A percentile compares a stretch with the other conserved stretches of the same genome.
Conservation (phyloP, 2,113 vertebrate genomes). For the Megatriorchis doriae region DNA sequence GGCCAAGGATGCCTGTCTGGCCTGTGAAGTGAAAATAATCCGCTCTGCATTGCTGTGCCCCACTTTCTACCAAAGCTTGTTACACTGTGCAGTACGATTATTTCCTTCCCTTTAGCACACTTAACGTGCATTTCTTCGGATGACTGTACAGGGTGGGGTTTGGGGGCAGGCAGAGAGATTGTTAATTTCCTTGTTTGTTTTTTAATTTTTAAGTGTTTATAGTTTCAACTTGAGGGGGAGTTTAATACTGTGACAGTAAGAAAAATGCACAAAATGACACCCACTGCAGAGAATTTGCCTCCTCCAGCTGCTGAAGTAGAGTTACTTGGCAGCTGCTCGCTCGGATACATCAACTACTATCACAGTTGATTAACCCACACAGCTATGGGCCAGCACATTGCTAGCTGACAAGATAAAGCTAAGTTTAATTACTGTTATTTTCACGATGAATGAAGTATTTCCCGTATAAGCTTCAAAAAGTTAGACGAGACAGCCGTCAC, state of each 20-base stretch:
- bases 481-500: constrained; percentile 63
- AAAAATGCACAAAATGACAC: constrained; percentile 1
- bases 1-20: background rate
- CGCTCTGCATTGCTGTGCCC: background rate
- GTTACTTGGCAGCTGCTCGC: constrained; percentile 36
- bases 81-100: background rate
- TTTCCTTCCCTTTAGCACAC: background rate
- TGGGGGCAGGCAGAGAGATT: background rate
- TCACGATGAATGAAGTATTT: constrained; percentile 62
- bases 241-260: constrained; percentile 19
- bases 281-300: constrained; percentile 36
- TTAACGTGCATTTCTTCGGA: background rate
- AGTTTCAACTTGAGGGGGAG: background rate
- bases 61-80: background rate
- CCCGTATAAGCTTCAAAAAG: constrained; percentile 49
- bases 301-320: background rate
- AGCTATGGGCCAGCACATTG: constrained; percentile 45
- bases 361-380: constrained; percentile 66
- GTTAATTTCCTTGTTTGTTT: background rate
- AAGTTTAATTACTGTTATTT: constrained; percentile 75
- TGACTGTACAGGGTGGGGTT: background rate
- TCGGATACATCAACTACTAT: background rate
- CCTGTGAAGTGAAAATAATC: background rate
- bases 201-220: background rate
- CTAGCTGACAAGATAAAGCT: constrained; percentile 66